phyloP scores from a whole-genome alignment of 2,113 vertebrate species.

The Plectropomus leopardus region DNA sequence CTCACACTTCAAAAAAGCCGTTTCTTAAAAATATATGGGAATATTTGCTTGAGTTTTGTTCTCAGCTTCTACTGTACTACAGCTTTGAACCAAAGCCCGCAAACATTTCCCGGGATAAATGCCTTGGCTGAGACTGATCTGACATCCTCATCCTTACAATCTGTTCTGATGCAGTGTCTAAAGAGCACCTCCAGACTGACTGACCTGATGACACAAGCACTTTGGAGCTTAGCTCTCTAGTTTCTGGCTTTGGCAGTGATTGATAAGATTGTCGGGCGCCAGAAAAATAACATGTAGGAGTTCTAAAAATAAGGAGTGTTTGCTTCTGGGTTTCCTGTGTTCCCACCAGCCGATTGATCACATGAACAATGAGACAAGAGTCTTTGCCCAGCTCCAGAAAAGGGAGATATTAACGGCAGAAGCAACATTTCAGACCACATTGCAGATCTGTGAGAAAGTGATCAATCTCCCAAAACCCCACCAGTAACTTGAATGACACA shows the following conservation, averaged over 20 bases:
- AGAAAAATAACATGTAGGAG: conserved; percentile 8
- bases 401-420: neutral
- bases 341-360: conserved; percentile 14
- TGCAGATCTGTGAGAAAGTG: neutral
- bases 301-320: conserved; percentile 39
- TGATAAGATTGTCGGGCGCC: conserved; percentile 10
- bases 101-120: neutral
- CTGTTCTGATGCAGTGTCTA: neutral
- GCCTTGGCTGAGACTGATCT: no score
- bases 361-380: conserved; percentile 26
- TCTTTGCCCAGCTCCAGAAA: conserved; percentile 32
- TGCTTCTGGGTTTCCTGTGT: conserved; percentile 36
- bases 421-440: neutral
- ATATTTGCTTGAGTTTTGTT: neutral
- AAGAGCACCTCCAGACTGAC: neutral
- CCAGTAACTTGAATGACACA: neutral
- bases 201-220: neutral
- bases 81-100: neutral
- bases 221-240: neutral
- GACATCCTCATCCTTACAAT: neutral
- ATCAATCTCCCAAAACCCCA: neutral
- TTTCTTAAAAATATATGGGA: neutral
- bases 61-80: neutral
- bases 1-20: neutral
- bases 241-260: conserved; percentile 22